phyloP scores from a whole-genome alignment of 2,888 invertebrate genomes.

The Eristalis arbustorum region DNA sequence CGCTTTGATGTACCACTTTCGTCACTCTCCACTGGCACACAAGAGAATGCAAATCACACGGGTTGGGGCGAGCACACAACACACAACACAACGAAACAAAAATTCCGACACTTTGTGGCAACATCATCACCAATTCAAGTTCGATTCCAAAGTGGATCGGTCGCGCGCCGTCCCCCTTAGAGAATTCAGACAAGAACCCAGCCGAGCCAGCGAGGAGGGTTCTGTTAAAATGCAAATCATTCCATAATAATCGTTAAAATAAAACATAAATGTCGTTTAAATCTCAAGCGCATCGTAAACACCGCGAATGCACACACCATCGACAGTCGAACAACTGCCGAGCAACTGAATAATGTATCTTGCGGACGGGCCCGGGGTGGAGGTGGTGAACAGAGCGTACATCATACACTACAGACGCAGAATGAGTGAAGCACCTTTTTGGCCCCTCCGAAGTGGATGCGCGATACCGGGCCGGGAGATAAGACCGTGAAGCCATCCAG shows the following conservation, averaged over 20 bases:
- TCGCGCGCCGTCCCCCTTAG: background rate
- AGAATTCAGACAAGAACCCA: background rate
- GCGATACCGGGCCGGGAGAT: constrained; percentile 1
- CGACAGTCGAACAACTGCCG: background rate
- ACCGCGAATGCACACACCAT: constrained; percentile 28
- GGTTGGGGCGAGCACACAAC: too few species aligned
- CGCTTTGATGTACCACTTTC: constrained; percentile 31
- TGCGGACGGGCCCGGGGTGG: constrained; percentile 35
- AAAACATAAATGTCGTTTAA: constrained; percentile 55
- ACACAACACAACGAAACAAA: background rate
- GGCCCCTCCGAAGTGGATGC: constrained; percentile 1
- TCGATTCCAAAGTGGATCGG: background rate
- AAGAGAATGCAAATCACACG: background rate
- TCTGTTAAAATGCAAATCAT: constrained; percentile 50
- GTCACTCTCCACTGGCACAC: background rate
- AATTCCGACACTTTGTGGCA: background rate
- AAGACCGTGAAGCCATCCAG: constrained; percentile 45
- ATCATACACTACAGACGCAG: constrained; percentile 24
- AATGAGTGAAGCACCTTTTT: constrained; percentile 19
- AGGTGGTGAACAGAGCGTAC: too few species aligned
- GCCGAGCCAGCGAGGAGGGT: constrained; percentile 13
- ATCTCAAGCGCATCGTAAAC: constrained; percentile 47
- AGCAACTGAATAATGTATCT: constrained; percentile 41
- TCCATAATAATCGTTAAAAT: constrained; percentile 48
- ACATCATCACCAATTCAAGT: background rate